phyloP scores from a whole-genome alignment of 1,140 invertebrate genomes.

The Linepithema humile region DNA sequence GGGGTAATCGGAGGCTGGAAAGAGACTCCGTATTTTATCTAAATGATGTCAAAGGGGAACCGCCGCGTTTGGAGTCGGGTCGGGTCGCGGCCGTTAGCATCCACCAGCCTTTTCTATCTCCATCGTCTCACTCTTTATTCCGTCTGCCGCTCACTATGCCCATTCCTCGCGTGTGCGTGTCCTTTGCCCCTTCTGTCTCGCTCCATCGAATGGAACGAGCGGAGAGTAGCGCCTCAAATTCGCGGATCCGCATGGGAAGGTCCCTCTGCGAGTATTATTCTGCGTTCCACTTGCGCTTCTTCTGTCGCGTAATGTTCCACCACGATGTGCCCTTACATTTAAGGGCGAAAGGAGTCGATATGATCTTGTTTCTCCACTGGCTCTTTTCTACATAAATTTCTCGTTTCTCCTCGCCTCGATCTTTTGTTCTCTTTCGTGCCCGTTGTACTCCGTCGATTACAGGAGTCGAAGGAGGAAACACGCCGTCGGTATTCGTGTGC shows the following conservation, averaged over 20 bases:
- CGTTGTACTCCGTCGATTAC: constrained; percentile 36
- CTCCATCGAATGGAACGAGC: not conserved
- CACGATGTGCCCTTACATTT: constrained; percentile 48
- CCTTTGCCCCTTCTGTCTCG: constrained; percentile 20
- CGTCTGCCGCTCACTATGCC: constrained; percentile 17
- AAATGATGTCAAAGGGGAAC: constrained; percentile 82
- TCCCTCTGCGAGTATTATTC: constrained; percentile 60
- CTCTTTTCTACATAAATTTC: constrained; percentile 46
- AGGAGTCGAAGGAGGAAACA: constrained; percentile 47
- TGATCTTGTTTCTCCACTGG: constrained; percentile 32
- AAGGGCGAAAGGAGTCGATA: constrained; percentile 59
- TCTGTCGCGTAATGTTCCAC: constrained; percentile 58
- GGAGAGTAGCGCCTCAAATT: constrained; percentile 37
- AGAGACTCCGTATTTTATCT: constrained; percentile 80
- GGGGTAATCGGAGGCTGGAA: constrained; percentile 66
- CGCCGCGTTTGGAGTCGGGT: constrained; percentile 67
- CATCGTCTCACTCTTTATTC: constrained; percentile 53
- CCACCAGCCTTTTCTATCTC: constrained; percentile 59
- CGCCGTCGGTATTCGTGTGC: constrained; percentile 49
- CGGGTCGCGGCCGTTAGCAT: constrained; percentile 68
- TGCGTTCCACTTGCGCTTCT: constrained; percentile 22
- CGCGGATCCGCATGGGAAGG: constrained; percentile 28
- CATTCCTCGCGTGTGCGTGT: not conserved
- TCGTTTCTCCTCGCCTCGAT: constrained; percentile 12
- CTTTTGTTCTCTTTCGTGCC: constrained; percentile 40